These are phyloP conservation scores for Leptogaster cylindrica DNA, from an alignment of 2,888 invertebrate genomes.

Conservation along the genomic window DNA sequence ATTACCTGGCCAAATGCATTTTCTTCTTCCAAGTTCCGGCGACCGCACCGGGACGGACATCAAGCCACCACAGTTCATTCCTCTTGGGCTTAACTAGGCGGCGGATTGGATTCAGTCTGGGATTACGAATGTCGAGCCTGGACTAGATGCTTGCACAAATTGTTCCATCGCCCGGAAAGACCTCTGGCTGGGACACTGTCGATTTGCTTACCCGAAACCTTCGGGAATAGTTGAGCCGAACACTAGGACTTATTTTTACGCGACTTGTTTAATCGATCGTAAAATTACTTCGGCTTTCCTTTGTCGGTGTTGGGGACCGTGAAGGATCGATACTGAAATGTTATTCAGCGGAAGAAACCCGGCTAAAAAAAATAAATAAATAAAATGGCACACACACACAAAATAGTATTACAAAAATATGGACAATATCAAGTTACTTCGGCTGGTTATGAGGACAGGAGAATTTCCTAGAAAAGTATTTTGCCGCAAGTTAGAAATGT, in stretches of 20 bases:
- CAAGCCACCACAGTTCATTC: too few relatives aligned
- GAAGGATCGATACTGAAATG: too few relatives aligned
- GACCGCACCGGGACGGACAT: too few relatives aligned
- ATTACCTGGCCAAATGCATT: constrained; percentile 26
- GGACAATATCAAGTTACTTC: too few relatives aligned
- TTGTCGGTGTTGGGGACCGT: constrained; percentile 34
- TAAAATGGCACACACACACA: too few relatives aligned
- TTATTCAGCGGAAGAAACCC: too few relatives aligned
- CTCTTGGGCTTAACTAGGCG: constrained; percentile 22
- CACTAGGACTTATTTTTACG: constrained; percentile 26
- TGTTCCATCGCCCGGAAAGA: constrained; percentile 24
- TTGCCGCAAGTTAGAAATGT: too few relatives aligned
- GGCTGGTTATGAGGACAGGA: too few relatives aligned
- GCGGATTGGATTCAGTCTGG: constrained; percentile 30
- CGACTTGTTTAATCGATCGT: constrained; percentile 41
- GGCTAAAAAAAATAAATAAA: too few relatives aligned
- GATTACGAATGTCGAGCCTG: constrained; percentile 34
- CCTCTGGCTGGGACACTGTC: neutral
- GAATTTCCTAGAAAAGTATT: too few relatives aligned
- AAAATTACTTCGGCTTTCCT: constrained; percentile 19
- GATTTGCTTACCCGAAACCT: constrained; percentile 20
- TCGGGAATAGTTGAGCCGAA: constrained; percentile 12
- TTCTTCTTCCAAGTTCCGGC: constrained; percentile 2
- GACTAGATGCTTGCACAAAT: constrained; percentile 23
- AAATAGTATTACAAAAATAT: too few relatives aligned